Percentiles rank a stretch among this genome's conserved stretches.
These are phyloP conservation scores for Hystrix brachyura DNA, from an alignment of 2,113 vertebrate species.

Conservation along the genomic window DNA sequence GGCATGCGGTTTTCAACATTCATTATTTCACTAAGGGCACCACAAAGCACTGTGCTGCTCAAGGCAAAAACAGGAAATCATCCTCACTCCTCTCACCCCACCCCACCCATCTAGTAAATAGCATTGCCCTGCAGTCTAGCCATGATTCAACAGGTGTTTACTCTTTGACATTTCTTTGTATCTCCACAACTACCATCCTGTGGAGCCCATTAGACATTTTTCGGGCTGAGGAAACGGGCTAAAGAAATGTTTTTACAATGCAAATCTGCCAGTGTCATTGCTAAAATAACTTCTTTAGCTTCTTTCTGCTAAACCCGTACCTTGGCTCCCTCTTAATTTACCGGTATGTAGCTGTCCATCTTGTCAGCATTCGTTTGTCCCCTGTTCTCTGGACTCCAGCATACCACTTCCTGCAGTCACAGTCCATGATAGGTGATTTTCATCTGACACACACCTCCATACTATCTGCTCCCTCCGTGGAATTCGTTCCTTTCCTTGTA, in stretches of 20 bases:
- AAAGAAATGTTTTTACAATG: not conserved
- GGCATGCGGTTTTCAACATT: not conserved
- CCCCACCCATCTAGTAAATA: not conserved
- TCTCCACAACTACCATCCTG: not conserved
- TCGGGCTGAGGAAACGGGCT: not conserved
- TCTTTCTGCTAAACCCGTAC: not conserved
- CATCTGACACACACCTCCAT: not conserved
- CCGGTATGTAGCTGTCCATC: no score
- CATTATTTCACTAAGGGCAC: not conserved
- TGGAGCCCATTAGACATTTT: not conserved
- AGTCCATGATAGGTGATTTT: not conserved
- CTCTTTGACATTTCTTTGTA: not conserved
- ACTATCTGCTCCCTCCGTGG: not conserved
- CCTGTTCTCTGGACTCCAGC: not conserved
- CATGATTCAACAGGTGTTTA: not conserved
- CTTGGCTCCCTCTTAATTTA: not conserved
- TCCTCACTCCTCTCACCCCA: not conserved
- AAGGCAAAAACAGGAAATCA: not conserved
- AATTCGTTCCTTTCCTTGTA: not conserved
- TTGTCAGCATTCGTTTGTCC: rapidly evolving
- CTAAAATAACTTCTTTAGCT: not conserved
- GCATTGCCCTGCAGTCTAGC: not conserved
- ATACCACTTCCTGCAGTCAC: not conserved
- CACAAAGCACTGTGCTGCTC: not conserved
- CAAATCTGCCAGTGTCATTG: not conserved